phyloP scores from a whole-genome alignment of 1,140 invertebrate genomes.

The Ostrea edulis region DNA sequence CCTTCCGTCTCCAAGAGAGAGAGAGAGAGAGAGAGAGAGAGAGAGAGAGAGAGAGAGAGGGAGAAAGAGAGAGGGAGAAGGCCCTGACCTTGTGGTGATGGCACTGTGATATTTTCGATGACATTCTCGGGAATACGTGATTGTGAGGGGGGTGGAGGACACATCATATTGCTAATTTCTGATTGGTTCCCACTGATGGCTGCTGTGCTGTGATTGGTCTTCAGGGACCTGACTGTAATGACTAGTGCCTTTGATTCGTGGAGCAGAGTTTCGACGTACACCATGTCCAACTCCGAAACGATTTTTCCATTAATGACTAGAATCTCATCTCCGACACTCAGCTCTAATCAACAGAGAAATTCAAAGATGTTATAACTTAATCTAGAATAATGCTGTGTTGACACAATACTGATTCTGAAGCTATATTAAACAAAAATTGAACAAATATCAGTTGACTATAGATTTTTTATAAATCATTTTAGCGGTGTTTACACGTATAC shows the following conservation, averaged over 20 bases:
- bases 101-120: constrained; percentile 96
- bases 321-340: constrained; percentile 98
- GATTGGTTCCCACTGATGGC: constrained; percentile 80
- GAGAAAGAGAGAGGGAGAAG: neutral
- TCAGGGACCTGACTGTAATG: constrained; percentile 98
- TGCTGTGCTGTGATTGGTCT: constrained; percentile 89
- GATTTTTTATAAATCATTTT: too few relatives aligned
- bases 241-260: constrained; percentile 97
- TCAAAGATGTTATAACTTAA: too few relatives aligned
- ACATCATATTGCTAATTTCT: constrained; percentile 96
- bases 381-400: too few relatives aligned
- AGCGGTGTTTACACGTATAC: too few relatives aligned
- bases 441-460: too few relatives aligned
- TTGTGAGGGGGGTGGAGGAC: constrained; percentile 93
- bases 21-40: too few relatives aligned
- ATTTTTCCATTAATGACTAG: constrained; percentile 99
- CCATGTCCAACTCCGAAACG: constrained; percentile 99
- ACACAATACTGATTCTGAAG: too few relatives aligned
- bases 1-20: too few relatives aligned
- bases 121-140: constrained; percentile 96
- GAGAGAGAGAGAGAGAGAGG: neutral
- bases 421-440: too few relatives aligned
- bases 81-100: constrained; percentile 84
- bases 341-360: constrained; percentile 83
- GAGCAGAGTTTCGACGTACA: constrained; percentile 96